Percentiles rank a stretch among this genome's conserved stretches.
Evolutionary conservation across 1,140 invertebrate genomes (phyloP).

Genomic region (Oncopeltus fasciatus): DNA sequence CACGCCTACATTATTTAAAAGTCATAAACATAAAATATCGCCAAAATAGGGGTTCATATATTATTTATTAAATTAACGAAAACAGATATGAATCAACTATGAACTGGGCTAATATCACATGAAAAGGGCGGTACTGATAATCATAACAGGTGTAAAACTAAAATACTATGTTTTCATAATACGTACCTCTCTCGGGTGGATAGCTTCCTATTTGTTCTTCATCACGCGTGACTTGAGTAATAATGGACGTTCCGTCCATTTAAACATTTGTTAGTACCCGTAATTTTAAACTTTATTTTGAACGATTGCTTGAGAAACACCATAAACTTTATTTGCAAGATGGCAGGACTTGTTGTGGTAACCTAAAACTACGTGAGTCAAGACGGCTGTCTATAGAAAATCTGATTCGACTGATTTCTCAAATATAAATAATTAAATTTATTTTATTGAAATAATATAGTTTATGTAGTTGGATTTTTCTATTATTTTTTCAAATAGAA

Average conservation of each 20-base stretch:
- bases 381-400: neutral
- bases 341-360: conserved; percentile 20
- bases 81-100: neutral
- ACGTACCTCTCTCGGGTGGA: conserved; percentile 79
- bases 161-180: neutral
- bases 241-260: conserved; percentile 98
- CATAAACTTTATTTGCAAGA: conserved; percentile 11
- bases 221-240: conserved; percentile 91
- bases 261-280: conserved; percentile 49
- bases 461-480: too few species aligned
- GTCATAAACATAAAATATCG: neutral
- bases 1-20: conserved; percentile 1
- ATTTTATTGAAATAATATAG: too few species aligned
- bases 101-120: neutral
- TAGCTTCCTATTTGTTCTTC: conserved; percentile 86
- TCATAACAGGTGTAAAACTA: conserved; percentile 15
- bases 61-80: neutral
- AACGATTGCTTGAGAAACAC: conserved; percentile 1
- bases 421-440: neutral
- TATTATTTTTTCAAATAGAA: too few species aligned
- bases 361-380: conserved; percentile 8
- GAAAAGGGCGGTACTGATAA: conserved; percentile 1
- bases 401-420: neutral
- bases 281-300: conserved; percentile 9
- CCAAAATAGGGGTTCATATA: too few species aligned